phyloP scores from a whole-genome alignment of 2,113 vertebrate genomes.

The Symphodus melops region DNA sequence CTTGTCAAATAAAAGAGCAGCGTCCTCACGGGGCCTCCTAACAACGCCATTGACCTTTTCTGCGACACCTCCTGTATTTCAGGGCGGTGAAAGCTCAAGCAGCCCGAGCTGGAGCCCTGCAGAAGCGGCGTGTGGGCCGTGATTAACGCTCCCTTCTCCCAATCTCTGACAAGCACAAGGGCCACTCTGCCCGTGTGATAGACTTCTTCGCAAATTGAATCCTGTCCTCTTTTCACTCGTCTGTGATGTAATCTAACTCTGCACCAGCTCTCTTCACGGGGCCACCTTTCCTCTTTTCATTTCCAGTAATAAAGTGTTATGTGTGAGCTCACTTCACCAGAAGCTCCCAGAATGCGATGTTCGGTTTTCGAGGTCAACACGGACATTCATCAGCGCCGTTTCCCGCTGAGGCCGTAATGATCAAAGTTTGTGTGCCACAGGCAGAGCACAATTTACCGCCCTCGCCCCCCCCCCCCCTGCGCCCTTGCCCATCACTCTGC shows the following conservation, averaged over 20 bases:
- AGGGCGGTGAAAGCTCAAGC: slow-evolving; percentile 56
- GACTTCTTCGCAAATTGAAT: slow-evolving; percentile 80
- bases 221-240: slow-evolving; percentile 58
- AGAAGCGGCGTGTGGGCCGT: slow-evolving; percentile 44
- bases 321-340: slow-evolving; percentile 56
- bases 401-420: slow-evolving; percentile 70
- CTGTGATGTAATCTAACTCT: slow-evolving; percentile 72
- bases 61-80: slow-evolving; percentile 72
- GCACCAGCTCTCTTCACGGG: slow-evolving; percentile 52
- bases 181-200: slow-evolving; percentile 73
- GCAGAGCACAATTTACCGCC: slow-evolving; percentile 69
- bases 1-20: slow-evolving; percentile 45
- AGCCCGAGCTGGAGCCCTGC: slow-evolving; percentile 42
- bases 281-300: slow-evolving; percentile 70
- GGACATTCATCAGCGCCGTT: slow-evolving; percentile 60
- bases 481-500: slow-evolving; percentile 71
- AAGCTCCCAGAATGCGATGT: slow-evolving; percentile 54
- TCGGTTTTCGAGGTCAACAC: slow-evolving; percentile 61
- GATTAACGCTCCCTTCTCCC: slow-evolving; percentile 73
- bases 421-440: slow-evolving; percentile 74
- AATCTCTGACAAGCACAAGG: slow-evolving; percentile 81
- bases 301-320: slow-evolving; percentile 73
- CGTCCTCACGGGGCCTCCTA: slow-evolving; percentile 50
- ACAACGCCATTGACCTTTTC: slow-evolving; percentile 75
- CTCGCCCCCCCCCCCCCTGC: slow-evolving; percentile 49